Percentiles rank a stretch among this genome's conserved stretches.
Conservation (phyloP, 2,888 invertebrate species). For the Drosophila rellima region DNA sequence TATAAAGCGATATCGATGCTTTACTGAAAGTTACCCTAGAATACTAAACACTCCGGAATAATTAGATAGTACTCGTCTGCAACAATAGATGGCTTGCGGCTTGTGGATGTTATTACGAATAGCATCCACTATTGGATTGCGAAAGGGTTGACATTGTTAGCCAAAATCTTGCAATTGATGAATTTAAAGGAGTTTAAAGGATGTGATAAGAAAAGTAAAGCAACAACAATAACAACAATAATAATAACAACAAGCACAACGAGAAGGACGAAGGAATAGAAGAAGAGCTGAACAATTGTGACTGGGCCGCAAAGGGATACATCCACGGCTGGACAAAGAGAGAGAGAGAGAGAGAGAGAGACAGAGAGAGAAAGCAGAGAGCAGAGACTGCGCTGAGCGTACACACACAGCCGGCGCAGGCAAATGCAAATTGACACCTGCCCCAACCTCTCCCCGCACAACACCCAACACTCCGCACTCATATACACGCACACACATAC, state of each 20-base stretch:
- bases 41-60: not conserved
- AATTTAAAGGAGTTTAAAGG: not conserved
- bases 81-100: not conserved
- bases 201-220: slow-evolving; percentile 16
- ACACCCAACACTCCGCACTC: not conserved
- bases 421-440: slow-evolving; percentile 62
- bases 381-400: slow-evolving; percentile 25
- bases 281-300: slow-evolving; percentile 18
- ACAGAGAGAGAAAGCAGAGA: too few species aligned
- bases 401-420: slow-evolving; percentile 53
- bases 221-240: slow-evolving; percentile 10
- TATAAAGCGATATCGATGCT: too few species aligned
- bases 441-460: not conserved
- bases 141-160: not conserved
- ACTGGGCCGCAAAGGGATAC: slow-evolving; percentile 60
- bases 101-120: not conserved
- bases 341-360: slow-evolving; percentile 18
- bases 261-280: slow-evolving; percentile 13
- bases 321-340: slow-evolving; percentile 67
- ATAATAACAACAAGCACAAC: slow-evolving; percentile 31
- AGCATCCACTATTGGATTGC: slow-evolving; percentile 1
- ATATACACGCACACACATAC: slow-evolving; percentile 13
- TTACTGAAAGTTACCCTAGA: not conserved
- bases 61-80: not conserved
- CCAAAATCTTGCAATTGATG: not conserved